Conservation (phyloP, 2,113 vertebrate genomes). For the Prinia subflava region DNA sequence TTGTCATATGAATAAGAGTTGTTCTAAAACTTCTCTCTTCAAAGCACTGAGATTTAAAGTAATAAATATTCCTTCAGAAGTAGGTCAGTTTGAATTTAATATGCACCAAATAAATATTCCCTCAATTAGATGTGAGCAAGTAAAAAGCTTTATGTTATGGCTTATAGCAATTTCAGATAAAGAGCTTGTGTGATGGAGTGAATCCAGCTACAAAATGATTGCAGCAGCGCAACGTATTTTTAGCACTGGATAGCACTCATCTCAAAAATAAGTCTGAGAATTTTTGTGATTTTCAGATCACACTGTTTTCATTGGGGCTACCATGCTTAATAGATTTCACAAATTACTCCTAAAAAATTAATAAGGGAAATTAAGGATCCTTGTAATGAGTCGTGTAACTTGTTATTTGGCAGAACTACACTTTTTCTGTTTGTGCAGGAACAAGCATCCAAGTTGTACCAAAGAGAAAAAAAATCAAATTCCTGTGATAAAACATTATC, state of each 20-base stretch:
- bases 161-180: conserved; percentile 82
- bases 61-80: conserved; percentile 64
- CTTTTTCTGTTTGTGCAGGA: background rate
- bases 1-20: conserved; percentile 37
- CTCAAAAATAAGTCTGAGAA: conserved; percentile 73
- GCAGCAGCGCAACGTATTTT: conserved; percentile 63
- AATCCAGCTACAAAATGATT: conserved; percentile 81
- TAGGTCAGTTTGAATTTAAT: conserved; percentile 64
- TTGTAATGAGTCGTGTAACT: conserved; percentile 44
- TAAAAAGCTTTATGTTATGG: conserved; percentile 69
- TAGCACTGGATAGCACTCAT: conserved; percentile 70
- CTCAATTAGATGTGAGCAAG: conserved; percentile 76
- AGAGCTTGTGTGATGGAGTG: conserved; percentile 74
- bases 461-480: background rate
- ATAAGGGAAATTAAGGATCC: conserved; percentile 61
- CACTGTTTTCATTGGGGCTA: conserved; percentile 15
- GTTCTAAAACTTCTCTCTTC: conserved; percentile 47
- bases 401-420: conserved; percentile 31
- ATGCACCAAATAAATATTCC: conserved; percentile 78
- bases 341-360: conserved; percentile 46
- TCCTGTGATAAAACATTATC: background rate
- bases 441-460: background rate
- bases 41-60: conserved; percentile 58
- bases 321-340: conserved; percentile 40
- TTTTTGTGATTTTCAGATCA: conserved; percentile 39